Evolutionary conservation across 2,888 invertebrate species (phyloP), one percentile per base, ranked within the genome.

Genomic region (Phyllotreta striolata): DNA sequence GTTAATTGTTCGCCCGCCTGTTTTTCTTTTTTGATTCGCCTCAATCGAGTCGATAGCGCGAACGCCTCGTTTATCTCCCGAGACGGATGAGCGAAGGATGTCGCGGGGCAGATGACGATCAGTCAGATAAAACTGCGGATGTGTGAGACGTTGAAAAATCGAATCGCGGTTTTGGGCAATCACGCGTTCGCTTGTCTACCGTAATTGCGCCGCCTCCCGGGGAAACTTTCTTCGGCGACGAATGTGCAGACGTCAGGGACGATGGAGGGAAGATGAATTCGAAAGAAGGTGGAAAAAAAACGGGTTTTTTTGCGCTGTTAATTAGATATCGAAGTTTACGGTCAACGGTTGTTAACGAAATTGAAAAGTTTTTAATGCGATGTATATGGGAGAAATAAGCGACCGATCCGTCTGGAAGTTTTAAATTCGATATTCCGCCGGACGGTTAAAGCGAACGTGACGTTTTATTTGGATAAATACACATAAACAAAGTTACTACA

Each of bases 71-170:
- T 24, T 24, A 24, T 24, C 24, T 24, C 41, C 57, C 72, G 71
- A 73, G 73, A 73, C 71, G 66, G 69, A 73, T 73, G 71, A 70
- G 67, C 74, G 78, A 77, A 77, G 77, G 78, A 79, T 78, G 79
- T 79, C 78, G 75, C 74, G 70, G 70, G 73, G 73, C 69, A 77
- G 74, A 66, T 66, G 73, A 72, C 75, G 76, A 76, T 76, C 74
- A 73, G 64, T 67, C 69, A 67, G 74, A 75, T 74, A 74, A 73
- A 72, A 69, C 67, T 71, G 72, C 74, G 74, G 74, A 75, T 74
- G 70, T 70, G 69, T 67, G 71, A 67, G 74, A 75, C 73, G 64
- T 73, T 76, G 74, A 76, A 74, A 71, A 73, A 75, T 76, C 72
- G 69, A 66, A 59, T 57, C 61, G 56, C 44, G 56, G 55, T 55